Evolutionary conservation across 2,888 invertebrate genomes (phyloP).

Genomic region (Leucophenga montana): DNA sequence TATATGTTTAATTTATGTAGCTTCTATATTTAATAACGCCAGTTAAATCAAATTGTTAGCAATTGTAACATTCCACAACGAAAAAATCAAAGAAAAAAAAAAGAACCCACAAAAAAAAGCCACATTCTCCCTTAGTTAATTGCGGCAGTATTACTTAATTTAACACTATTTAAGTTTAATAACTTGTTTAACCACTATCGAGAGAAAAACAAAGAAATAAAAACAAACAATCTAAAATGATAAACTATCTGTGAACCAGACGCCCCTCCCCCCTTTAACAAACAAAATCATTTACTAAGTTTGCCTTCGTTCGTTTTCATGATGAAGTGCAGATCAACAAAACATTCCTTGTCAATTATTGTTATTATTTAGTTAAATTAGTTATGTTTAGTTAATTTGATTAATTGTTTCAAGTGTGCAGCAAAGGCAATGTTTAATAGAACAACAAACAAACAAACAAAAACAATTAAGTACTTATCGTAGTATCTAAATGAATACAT

Average conservation of each 20-base stretch:
- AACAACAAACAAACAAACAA: background rate
- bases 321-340: background rate
- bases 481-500: background rate
- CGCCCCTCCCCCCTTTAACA: too few species aligned
- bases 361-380: background rate
- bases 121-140: slow-evolving; percentile 30
- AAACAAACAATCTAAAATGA: background rate
- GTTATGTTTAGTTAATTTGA: too few species aligned
- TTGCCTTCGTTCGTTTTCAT: background rate
- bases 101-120: slow-evolving; percentile 11
- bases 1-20: slow-evolving; percentile 55
- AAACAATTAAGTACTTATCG: background rate
- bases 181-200: background rate
- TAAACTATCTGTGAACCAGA: background rate
- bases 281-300: background rate
- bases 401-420: too few species aligned
- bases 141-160: slow-evolving; percentile 64
- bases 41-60: slow-evolving; percentile 33
- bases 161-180: background rate
- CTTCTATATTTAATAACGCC: slow-evolving; percentile 47
- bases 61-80: slow-evolving; percentile 43
- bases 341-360: slow-evolving; percentile 20
- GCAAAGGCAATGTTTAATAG: too few species aligned
- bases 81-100: background rate
- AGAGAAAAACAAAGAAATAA: background rate